These are phyloP conservation scores for Drosophila biarmipes DNA, from an alignment of 1,140 invertebrate genomes.

Conservation along the genomic window DNA sequence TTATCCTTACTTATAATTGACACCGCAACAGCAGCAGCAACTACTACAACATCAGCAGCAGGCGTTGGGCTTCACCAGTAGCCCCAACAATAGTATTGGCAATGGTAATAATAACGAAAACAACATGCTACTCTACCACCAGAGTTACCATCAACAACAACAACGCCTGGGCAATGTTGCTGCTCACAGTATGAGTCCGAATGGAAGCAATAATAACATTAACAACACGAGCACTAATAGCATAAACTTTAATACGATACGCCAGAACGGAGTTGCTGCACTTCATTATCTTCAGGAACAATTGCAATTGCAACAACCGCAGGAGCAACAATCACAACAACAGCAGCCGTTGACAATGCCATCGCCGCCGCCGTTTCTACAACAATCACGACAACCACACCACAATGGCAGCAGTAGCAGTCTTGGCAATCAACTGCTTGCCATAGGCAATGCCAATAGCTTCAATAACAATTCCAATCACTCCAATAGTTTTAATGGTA, in stretches of 20 bases:
- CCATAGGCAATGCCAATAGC: constrained; percentile 18
- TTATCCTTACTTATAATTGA: constrained; percentile 84
- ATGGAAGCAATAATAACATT: constrained; percentile 41
- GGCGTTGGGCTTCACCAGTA: constrained; percentile 59
- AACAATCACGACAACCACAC: constrained; percentile 20
- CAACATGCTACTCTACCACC: constrained; percentile 52
- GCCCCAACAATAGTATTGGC: constrained; percentile 26
- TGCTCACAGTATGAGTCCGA: constrained; percentile 40
- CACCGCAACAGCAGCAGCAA: constrained; percentile 77
- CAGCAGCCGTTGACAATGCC: constrained; percentile 20
- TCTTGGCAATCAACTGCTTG: constrained; percentile 20
- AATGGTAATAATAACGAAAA: constrained; percentile 43
- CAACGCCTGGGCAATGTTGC: constrained; percentile 45
- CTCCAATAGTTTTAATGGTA: constrained; percentile 23
- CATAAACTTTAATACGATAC: constrained; percentile 37
- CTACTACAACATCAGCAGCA: constrained; percentile 69
- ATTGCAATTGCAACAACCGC: constrained; percentile 34
- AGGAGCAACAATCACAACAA: constrained; percentile 37
- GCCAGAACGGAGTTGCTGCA: constrained; percentile 41
- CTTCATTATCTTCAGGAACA: constrained; percentile 40
- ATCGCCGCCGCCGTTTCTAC: constrained; percentile 24
- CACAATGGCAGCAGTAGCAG: constrained; percentile 24
- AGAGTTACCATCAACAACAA: constrained; percentile 41
- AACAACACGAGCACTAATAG: constrained; percentile 30
- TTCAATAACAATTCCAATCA: constrained; percentile 30